A percentile compares a stretch with the other conserved stretches of the same genome.
phyloP scores from a whole-genome alignment of 1,140 invertebrate species.

The Drosophila mauritiana region DNA sequence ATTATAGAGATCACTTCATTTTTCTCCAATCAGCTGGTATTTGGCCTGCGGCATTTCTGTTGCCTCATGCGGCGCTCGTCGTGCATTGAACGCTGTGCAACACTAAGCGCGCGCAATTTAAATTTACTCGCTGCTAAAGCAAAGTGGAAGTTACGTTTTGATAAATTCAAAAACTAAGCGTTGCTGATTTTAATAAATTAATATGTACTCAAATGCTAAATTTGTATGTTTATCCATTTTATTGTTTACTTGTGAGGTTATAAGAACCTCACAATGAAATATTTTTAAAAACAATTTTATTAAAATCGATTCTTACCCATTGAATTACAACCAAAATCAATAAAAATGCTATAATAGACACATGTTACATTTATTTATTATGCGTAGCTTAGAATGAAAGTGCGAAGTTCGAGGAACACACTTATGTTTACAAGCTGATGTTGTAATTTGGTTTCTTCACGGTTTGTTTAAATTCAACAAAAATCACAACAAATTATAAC shows the following conservation, averaged over 20 bases:
- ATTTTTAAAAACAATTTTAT: not conserved
- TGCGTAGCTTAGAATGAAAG: constrained; percentile 36
- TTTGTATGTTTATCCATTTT: no score
- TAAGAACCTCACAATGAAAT: no score
- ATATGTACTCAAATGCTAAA: no score
- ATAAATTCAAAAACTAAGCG: not conserved
- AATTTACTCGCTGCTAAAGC: constrained; percentile 5
- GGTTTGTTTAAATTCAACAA: constrained; percentile 48
- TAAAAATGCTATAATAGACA: constrained; percentile 37
- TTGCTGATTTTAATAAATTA: no score
- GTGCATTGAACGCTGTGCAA: constrained; percentile 32
- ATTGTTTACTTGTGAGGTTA: no score
- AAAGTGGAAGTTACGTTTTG: not conserved
- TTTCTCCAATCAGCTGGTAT: constrained; percentile 5
- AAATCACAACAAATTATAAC: constrained; percentile 77
- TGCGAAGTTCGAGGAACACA: constrained; percentile 9
- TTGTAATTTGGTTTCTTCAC: constrained; percentile 35
- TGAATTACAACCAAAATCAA: not conserved
- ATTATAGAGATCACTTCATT: not conserved
- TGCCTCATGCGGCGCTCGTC: constrained; percentile 26
- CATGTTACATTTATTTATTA: constrained; percentile 53
- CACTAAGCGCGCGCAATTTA: constrained; percentile 60
- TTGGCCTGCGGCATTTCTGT: constrained; percentile 11
- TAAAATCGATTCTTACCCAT: not conserved
- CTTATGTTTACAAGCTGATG: constrained; percentile 35